phyloP scores from a whole-genome alignment of 2,888 invertebrate species.

The Apamea anceps region DNA sequence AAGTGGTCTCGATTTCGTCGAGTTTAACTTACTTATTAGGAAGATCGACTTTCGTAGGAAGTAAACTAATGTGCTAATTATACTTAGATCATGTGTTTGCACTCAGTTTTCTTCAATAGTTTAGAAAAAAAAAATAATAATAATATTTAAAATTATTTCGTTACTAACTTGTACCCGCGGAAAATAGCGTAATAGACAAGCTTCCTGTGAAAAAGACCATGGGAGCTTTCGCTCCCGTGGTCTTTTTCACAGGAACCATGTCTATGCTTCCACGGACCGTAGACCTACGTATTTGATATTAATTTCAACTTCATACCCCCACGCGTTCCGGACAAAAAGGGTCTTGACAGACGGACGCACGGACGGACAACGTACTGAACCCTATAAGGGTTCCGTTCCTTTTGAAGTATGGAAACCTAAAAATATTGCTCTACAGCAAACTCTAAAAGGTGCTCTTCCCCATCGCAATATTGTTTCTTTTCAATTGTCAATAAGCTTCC shows the following conservation, averaged over 20 bases:
- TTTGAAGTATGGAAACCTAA: neutral
- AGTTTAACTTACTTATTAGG: conserved; percentile 17
- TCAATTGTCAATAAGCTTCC: neutral
- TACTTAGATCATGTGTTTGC: neutral
- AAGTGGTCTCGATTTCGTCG: conserved; percentile 31
- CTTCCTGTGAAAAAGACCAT: no score
- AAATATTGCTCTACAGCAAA: neutral
- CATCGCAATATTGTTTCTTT: neutral
- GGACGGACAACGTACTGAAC: neutral
- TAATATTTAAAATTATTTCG: neutral
- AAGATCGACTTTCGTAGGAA: conserved; percentile 11
- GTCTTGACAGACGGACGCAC: neutral
- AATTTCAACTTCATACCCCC: neutral
- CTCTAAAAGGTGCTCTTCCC: neutral
- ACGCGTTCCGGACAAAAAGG: neutral
- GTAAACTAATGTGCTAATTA: neutral
- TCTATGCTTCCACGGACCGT: neutral
- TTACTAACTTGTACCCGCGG: neutral
- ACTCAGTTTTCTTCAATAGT: neutral
- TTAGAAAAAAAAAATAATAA: neutral
- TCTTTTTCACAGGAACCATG: neutral
- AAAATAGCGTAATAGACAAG: no score
- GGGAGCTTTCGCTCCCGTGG: neutral
- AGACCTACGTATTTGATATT: neutral
- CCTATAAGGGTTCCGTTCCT: neutral